Percentiles rank a stretch among this genome's conserved stretches.
phyloP scores from a whole-genome alignment of 1,140 invertebrate species.

The Drosophila ananassae region DNA sequence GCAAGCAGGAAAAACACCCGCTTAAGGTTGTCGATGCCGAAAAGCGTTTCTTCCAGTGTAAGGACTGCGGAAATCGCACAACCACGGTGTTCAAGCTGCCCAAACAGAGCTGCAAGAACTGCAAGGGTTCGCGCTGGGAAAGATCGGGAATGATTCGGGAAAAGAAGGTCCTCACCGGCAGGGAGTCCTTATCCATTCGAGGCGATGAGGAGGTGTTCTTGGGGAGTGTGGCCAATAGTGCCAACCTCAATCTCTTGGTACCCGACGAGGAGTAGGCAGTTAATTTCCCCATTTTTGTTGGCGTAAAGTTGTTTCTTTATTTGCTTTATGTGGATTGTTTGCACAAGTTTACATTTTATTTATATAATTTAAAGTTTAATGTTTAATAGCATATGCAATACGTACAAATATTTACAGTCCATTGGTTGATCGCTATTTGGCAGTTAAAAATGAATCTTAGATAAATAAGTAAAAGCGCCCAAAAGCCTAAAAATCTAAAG shows the following conservation, averaged over 20 bases:
- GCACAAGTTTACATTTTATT: slow-evolving; percentile 25
- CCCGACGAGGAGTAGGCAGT: slow-evolving; percentile 82
- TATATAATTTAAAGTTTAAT: slow-evolving; percentile 15
- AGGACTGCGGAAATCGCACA: slow-evolving; percentile 93
- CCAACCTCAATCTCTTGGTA: slow-evolving; percentile 89
- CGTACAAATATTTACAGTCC: slow-evolving; percentile 55
- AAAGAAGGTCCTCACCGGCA: slow-evolving; percentile 85
- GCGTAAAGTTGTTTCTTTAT: background rate
- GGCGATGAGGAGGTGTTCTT: slow-evolving; percentile 90
- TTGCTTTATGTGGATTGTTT: slow-evolving; percentile 16
- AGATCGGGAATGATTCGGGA: slow-evolving; percentile 92
- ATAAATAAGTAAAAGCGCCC: slow-evolving; percentile 63
- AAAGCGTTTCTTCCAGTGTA: slow-evolving; percentile 96
- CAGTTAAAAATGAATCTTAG: slow-evolving; percentile 30
- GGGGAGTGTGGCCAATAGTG: slow-evolving; percentile 86
- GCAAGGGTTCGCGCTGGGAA: slow-evolving; percentile 89
- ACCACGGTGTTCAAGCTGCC: slow-evolving; percentile 91
- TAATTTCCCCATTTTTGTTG: too few species aligned
- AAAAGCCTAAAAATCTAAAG: slow-evolving; percentile 36
- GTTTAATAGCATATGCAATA: slow-evolving; percentile 21
- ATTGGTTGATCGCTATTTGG: slow-evolving; percentile 58
- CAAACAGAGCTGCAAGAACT: slow-evolving; percentile 90
- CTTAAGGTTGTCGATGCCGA: slow-evolving; percentile 90
- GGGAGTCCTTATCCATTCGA: slow-evolving; percentile 87
- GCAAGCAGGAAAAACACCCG: slow-evolving; percentile 92